Conservation (phyloP, 2,113 vertebrate species). For the Notiomystis cincta region DNA sequence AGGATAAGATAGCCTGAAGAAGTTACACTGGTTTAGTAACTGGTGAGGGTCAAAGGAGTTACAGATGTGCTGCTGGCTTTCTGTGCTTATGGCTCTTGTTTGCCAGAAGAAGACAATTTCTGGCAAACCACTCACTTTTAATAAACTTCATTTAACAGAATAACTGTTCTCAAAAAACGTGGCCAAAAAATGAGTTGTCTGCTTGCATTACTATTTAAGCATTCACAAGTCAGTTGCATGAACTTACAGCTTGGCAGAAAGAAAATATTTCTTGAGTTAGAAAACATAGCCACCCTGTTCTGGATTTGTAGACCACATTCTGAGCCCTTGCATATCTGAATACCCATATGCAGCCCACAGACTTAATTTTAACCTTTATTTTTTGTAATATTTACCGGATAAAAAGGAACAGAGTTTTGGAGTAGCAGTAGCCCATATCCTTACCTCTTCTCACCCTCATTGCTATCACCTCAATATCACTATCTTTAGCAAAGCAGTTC, state of each 20-base stretch:
- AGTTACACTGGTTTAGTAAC: slow-evolving; percentile 10
- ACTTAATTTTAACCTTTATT: neutral
- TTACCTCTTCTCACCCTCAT: fast-evolving
- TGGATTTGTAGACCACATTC: neutral
- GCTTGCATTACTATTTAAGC: neutral
- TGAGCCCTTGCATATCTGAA: neutral
- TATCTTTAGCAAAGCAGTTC: neutral
- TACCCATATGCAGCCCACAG: no score
- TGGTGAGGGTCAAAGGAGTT: slow-evolving; percentile 37
- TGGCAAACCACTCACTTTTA: slow-evolving; percentile 45
- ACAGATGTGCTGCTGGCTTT: neutral
- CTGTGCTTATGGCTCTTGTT: neutral
- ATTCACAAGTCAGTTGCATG: neutral
- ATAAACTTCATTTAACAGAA: slow-evolving; percentile 41
- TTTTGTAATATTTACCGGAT: neutral
- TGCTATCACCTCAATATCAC: neutral
- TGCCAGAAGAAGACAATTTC: slow-evolving; percentile 32
- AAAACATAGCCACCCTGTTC: neutral
- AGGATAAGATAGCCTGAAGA: slow-evolving; percentile 18
- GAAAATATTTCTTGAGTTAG: neutral
- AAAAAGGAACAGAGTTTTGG: neutral
- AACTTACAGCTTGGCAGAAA: neutral
- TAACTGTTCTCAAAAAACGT: neutral
- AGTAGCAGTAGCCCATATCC: neutral
- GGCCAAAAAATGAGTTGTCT: slow-evolving; percentile 6